These are phyloP conservation scores for Thinocorus orbignyianus DNA, from an alignment of 2,113 vertebrate genomes.

Conservation along the genomic window DNA sequence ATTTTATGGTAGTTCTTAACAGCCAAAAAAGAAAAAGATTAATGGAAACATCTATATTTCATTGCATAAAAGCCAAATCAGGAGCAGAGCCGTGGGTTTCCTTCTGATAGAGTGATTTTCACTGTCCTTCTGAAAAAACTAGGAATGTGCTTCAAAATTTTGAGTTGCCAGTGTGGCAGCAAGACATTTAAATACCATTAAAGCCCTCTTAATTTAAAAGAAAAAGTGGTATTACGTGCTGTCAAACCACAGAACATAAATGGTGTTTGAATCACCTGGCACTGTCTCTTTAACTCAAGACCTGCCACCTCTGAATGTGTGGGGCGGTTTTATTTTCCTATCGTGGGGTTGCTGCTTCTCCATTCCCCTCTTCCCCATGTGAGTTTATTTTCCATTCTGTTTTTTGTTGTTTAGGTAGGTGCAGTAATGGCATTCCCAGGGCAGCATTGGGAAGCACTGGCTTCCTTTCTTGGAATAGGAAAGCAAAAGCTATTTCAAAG, in stretches of 20 bases:
- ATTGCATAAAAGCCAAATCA: neutral
- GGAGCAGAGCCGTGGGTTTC: neutral
- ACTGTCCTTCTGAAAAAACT: neutral
- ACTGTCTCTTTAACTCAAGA: neutral
- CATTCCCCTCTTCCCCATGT: neutral
- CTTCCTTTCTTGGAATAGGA: neutral
- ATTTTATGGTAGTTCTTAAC: neutral
- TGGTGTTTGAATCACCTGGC: conserved; percentile 14
- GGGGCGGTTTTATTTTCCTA: neutral
- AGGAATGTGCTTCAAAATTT: neutral
- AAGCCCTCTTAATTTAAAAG: neutral
- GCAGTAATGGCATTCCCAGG: conserved; percentile 16
- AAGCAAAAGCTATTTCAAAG: conserved; percentile 4
- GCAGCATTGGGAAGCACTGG: neutral
- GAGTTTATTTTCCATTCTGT: conserved; percentile 21
- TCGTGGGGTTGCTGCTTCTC: neutral
- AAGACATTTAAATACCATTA: neutral
- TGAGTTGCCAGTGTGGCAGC: neutral
- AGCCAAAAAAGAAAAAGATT: neutral
- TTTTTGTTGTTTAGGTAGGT: conserved; percentile 30
- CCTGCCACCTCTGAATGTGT: neutral
- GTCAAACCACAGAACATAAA: neutral
- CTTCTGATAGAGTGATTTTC: neutral
- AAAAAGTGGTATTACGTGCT: neutral
- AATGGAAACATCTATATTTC: neutral